Conservation (phyloP, 2,797 vertebrate species). For the Bovichtus variegatus region DNA sequence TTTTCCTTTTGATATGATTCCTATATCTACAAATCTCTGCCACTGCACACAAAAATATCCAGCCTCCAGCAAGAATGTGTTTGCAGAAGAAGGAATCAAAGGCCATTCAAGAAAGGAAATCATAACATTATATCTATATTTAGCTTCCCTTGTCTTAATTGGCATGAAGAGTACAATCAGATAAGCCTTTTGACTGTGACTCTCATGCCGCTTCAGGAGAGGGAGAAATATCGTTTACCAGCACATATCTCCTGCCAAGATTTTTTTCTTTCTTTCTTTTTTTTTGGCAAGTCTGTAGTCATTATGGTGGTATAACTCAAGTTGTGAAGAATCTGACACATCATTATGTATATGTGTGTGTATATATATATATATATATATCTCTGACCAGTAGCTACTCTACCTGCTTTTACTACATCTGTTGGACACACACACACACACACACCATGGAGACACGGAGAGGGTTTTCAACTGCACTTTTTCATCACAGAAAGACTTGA, state of each 20-base stretch:
- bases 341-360: too few species aligned
- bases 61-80: slow-evolving; percentile 52
- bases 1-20: slow-evolving; percentile 49
- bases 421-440: slow-evolving; percentile 27
- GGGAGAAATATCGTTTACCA: slow-evolving; percentile 62
- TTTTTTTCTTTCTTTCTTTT: neutral
- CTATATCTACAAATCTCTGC: slow-evolving; percentile 65
- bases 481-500: slow-evolving; percentile 14
- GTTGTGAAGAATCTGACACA: slow-evolving; percentile 13
- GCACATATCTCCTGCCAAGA: slow-evolving; percentile 50
- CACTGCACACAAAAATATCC: slow-evolving; percentile 55
- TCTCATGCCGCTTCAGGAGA: slow-evolving; percentile 66
- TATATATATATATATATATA: too few species aligned
- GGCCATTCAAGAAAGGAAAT: slow-evolving; percentile 75
- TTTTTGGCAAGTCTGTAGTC: slow-evolving; percentile 17
- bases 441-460: too few species aligned
- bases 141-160: slow-evolving; percentile 82
- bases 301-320: slow-evolving; percentile 29
- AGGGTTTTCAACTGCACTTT: slow-evolving; percentile 15
- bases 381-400: slow-evolving; percentile 13
- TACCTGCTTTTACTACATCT: slow-evolving; percentile 28
- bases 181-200: slow-evolving; percentile 77
- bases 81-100: slow-evolving; percentile 70
- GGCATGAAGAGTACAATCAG: slow-evolving; percentile 83
- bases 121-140: slow-evolving; percentile 78